Evolutionary conservation across 2,888 invertebrate genomes (phyloP).

Genomic region (Clusia tigrina): DNA sequence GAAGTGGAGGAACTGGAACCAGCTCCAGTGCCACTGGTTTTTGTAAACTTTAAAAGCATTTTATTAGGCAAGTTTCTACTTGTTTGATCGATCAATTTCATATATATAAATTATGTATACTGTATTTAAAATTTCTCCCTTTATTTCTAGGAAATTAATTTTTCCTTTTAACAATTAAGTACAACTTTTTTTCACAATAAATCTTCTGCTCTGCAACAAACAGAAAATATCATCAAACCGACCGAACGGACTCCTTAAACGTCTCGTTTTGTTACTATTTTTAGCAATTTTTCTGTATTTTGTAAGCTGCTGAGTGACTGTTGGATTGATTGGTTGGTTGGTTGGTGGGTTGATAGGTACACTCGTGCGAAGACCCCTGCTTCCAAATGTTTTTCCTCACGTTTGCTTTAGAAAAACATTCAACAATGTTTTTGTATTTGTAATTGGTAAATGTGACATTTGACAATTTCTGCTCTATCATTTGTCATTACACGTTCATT

Average conservation of each 20-base stretch:
- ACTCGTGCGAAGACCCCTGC: background rate
- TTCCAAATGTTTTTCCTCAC: background rate
- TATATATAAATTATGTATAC: background rate
- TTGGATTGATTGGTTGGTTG: conserved; percentile 17
- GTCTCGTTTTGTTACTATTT: conserved; percentile 50
- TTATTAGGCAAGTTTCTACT: conserved; percentile 12
- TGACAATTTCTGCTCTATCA: background rate
- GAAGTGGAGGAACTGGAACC: conserved; percentile 49
- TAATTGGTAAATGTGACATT: background rate
- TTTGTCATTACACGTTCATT: background rate
- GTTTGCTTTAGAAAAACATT: background rate
- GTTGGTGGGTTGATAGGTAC: too few species aligned
- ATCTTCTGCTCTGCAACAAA: too few species aligned
- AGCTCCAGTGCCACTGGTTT: conserved; percentile 51
- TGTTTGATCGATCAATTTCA: background rate
- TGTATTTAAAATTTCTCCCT: too few species aligned
- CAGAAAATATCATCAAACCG: too few species aligned
- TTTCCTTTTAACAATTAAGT: too few species aligned
- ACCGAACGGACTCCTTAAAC: too few species aligned
- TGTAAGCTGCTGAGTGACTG: conserved; percentile 25
- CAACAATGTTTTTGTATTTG: background rate
- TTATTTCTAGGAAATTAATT: too few species aligned
- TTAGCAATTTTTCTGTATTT: conserved; percentile 43
- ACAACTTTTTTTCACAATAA: too few species aligned
- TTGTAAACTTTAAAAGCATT: conserved; percentile 57